phyloP scores from a whole-genome alignment of 2,797 vertebrate genomes.

The Xenops minutus region DNA sequence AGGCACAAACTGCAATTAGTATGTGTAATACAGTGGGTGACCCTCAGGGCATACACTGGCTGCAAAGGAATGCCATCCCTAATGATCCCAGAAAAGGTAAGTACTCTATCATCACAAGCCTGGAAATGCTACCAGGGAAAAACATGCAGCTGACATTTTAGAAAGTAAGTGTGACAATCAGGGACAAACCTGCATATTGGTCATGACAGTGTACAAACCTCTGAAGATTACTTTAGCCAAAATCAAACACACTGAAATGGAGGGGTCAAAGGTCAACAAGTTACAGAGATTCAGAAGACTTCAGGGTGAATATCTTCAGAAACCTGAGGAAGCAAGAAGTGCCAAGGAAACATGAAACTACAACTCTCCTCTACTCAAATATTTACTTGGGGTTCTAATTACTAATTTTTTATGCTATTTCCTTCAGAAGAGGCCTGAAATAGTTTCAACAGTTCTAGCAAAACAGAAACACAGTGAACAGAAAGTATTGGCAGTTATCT shows the following conservation, averaged over 20 bases:
- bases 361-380: not conserved
- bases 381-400: slow-evolving; percentile 23
- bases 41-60: not conserved
- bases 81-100: not conserved
- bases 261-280: not conserved
- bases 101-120: not conserved
- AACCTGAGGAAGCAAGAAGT: not conserved
- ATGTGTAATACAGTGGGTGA: not conserved
- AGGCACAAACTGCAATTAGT: not conserved
- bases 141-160: not conserved
- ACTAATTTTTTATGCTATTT: not conserved
- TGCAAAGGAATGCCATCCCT: not conserved
- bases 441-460: not conserved
- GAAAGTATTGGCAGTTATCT: not conserved
- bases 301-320: not conserved
- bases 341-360: not conserved
- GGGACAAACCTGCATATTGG: not conserved
- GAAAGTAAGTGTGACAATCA: not conserved
- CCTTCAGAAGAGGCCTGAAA: not conserved
- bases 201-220: not conserved
- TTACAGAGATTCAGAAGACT: not conserved
- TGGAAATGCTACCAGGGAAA: not conserved
- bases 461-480: not conserved
- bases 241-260: not conserved
- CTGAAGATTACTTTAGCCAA: not conserved